Evolutionary conservation across 2,113 vertebrate species (phyloP).

Genomic region (Burhinus oedicnemus): DNA sequence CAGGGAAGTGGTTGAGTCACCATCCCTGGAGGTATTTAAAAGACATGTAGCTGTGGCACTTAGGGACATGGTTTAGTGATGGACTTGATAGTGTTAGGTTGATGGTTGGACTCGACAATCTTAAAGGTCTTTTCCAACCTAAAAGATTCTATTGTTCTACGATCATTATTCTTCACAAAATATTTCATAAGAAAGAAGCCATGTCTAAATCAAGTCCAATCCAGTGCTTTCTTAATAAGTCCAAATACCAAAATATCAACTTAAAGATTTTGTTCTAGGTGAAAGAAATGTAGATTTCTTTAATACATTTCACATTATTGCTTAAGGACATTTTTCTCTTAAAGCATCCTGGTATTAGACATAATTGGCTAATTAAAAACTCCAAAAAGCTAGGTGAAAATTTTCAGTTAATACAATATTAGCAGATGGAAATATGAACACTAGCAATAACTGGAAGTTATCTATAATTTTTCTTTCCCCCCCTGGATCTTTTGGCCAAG

Average conservation of each 20-base stretch:
- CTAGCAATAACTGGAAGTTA: not conserved
- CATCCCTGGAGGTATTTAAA: not conserved
- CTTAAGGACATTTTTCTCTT: not conserved
- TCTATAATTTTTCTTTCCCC: not conserved
- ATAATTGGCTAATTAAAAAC: not conserved
- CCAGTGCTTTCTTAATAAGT: not conserved
- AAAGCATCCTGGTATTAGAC: not conserved
- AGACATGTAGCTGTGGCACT: fast-evolving
- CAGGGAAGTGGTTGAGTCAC: not conserved
- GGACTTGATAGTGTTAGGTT: not conserved
- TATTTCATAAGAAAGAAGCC: not conserved
- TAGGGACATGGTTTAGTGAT: not conserved
- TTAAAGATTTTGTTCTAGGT: not conserved
- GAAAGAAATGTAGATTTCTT: not conserved
- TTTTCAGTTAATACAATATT: not conserved
- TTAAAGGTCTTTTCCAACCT: not conserved
- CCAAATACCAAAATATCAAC: not conserved
- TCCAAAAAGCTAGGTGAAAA: not conserved
- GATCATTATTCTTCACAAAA: not conserved
- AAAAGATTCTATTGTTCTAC: not conserved
- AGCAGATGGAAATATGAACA: not conserved
- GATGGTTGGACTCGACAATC: not conserved
- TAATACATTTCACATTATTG: not conserved
- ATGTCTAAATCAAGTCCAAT: not conserved
- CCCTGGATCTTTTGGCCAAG: not conserved